Percentiles rank a stretch among this genome's conserved stretches.
These are phyloP conservation scores for Tiliqua scincoides DNA, from an alignment of 2,113 vertebrate genomes.

Conservation along the genomic window DNA sequence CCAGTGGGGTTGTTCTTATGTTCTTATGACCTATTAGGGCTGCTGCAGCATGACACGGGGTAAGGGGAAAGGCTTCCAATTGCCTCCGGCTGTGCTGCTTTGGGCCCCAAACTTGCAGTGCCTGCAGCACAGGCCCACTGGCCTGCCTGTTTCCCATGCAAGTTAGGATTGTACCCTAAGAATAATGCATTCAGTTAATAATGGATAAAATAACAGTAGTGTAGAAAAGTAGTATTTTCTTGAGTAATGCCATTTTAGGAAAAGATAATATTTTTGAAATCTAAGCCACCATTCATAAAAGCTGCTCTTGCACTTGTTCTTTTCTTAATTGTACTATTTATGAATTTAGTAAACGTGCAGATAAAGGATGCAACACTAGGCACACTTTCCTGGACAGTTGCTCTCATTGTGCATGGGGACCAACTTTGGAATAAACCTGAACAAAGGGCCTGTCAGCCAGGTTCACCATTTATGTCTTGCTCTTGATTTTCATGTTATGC, in stretches of 20 bases:
- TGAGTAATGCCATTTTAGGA: not conserved
- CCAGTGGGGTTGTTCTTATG: too few relatives aligned
- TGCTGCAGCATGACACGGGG: too few relatives aligned
- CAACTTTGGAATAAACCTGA: too few relatives aligned
- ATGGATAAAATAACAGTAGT: not conserved
- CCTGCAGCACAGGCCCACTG: too few relatives aligned
- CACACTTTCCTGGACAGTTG: too few relatives aligned
- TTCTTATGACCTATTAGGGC: too few relatives aligned
- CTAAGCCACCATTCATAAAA: slow-evolving; percentile 47
- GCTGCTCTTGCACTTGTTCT: slow-evolving; percentile 47
- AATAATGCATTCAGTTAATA: not conserved
- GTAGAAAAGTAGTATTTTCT: not conserved
- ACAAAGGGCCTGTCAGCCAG: slow-evolving; percentile 19
- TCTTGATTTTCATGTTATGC: slow-evolving; percentile 52
- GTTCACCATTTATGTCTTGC: slow-evolving; percentile 55
- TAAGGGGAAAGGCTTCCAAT: too few relatives aligned
- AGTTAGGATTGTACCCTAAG: too few relatives aligned
- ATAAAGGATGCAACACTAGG: not conserved
- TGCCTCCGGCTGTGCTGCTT: too few relatives aligned
- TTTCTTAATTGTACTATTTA: slow-evolving; percentile 29
- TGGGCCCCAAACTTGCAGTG: too few relatives aligned
- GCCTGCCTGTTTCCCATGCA: too few relatives aligned
- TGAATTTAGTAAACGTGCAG: slow-evolving; percentile 4
- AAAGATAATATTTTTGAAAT: slow-evolving; percentile 33
- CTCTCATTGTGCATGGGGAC: too few relatives aligned